Evolutionary conservation across 2,113 vertebrate species (phyloP), one percentile per base, ranked within the genome.

Genomic region (Pagrus major): DNA sequence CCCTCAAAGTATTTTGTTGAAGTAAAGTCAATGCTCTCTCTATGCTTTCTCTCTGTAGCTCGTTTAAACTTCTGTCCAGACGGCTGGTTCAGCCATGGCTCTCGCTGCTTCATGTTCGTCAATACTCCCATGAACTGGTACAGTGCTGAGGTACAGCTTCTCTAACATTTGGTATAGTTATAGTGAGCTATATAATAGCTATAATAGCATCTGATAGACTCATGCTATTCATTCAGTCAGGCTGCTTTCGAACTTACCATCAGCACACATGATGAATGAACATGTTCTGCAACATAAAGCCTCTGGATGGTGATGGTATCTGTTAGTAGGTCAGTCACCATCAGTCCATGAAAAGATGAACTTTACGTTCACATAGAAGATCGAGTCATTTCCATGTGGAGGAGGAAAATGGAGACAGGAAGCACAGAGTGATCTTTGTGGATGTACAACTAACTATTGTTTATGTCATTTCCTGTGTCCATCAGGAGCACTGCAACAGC

Each of bases 121-220:
- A 63, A 8, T 3, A 7, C 20, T 6, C 0, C 47, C 31, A 41
- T 21, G 69, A 15, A 4, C 31, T 84, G 81, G 81, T 69, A 21
- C 39, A 63, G 0, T 2, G 81, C 81, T 63, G 25, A 78, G 75
- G 75, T 83, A 73, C 35, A 31, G 25, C 59, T 9, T 23, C 51
- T 20, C 7, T 23, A 9, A 18, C 33, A 20, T 25, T 23, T 60
- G 10, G n/a, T 54, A 0, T 20, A 31, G 18, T n/a, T 42, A 21
- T 51, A 9, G 31, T 29, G 41, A 59, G 11, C 31, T n/a, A n/a
- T n/a, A n/a, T n/a, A n/a, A n/a, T n/a, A n/a, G n/a, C n/a, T n/a
- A n/a, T n/a, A n/a, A n/a, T n/a, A n/a, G n/a, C 12, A 35, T 23
- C 12, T 59, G 14, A 55, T 3, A 25, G 49, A 52, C 47, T 51